A percentile compares a stretch with the other conserved stretches of the same genome.
Evolutionary conservation across 2,797 vertebrate genomes (phyloP).

Genomic region (Alectoris magna): DNA sequence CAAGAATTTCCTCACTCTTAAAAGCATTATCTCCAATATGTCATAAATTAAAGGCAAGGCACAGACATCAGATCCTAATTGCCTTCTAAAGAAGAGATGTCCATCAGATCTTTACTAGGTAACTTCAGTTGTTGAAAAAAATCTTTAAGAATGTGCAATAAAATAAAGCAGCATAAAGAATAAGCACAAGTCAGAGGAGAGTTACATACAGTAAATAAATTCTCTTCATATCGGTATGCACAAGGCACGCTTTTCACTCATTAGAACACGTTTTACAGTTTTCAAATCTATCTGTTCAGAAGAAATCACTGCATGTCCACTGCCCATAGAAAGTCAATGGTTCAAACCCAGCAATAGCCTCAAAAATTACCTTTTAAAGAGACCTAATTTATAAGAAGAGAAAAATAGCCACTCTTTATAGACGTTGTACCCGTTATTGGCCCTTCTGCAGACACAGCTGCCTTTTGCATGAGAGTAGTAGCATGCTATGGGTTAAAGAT

Average conservation of each 20-base stretch:
- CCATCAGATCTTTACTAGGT: not conserved
- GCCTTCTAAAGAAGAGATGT: not conserved
- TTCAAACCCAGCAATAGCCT: not conserved
- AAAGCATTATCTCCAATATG: not conserved
- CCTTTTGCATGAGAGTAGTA: not conserved
- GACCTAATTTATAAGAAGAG: not conserved
- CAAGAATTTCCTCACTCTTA: not conserved
- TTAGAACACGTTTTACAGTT: not conserved
- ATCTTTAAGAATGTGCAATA: not conserved
- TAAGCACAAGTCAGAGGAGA: not conserved
- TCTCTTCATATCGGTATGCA: not conserved
- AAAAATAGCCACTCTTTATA: not conserved
- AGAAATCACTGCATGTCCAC: not conserved
- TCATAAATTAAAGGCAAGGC: not conserved
- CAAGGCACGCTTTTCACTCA: not conserved
- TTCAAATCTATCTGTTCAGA: not conserved
- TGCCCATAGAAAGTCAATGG: not conserved
- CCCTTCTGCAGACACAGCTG: not conserved
- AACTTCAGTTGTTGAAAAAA: not conserved
- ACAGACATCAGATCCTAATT: not conserved
- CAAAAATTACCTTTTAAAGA: not conserved
- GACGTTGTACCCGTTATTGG: not conserved
- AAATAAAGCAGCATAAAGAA: not conserved
- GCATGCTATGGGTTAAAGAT: not conserved
- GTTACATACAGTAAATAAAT: not conserved